Evolutionary conservation across 2,888 invertebrate genomes (phyloP), one percentile per base, ranked within the genome.

Genomic region (Cylindroiulus punctatus): DNA sequence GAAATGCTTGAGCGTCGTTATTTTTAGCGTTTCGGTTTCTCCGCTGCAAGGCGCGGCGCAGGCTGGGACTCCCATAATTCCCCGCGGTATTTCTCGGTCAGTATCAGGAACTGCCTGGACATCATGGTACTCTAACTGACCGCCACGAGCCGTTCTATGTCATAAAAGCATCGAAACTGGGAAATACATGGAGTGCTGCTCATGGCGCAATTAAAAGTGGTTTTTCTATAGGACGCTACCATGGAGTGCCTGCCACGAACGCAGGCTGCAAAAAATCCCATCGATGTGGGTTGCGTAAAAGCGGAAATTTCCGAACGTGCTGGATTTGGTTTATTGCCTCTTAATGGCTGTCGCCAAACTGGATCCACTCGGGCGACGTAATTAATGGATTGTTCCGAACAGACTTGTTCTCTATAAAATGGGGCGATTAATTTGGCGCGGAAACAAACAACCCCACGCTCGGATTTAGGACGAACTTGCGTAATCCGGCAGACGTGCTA

Each of bases 221-320:
- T 44, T 44, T 44, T 44, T 10, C 44, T 44, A 44, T 10, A 8
- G 44, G 4, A 52, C n/a, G n/a, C n/a, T 52, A 3, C 52, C 44
- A 44, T 12, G 44, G 8, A 44, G 8, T 5, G 44, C n/a, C 44
- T 8, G 44, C 44, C 10, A 52, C 52, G n/a, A 3, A 52, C 3
- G 30, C 10, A 30, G 76, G 14, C 12, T 76, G 3, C 52, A 8
- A 65, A 26, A 1, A 30, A 30, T 76, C 17, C 30, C 76, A 65
- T 65, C 65, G 8, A 26, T 57, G 57, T 52, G 19, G 22, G 12
- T n/a, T 30, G 76, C 52, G 52, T 30, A 30, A 76, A 30, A 76
- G 76, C 76, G 76, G 76, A 76, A 76, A 76, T 76, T 76, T 30
- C 76, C 76, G 26, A 30, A 76, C 76, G 26, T 76, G 76, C 76